A percentile compares a stretch with the other conserved stretches of the same genome.
These are phyloP conservation scores for Sminthurides bifidus DNA, from an alignment of 1,140 invertebrate species.

Conservation along the genomic window DNA sequence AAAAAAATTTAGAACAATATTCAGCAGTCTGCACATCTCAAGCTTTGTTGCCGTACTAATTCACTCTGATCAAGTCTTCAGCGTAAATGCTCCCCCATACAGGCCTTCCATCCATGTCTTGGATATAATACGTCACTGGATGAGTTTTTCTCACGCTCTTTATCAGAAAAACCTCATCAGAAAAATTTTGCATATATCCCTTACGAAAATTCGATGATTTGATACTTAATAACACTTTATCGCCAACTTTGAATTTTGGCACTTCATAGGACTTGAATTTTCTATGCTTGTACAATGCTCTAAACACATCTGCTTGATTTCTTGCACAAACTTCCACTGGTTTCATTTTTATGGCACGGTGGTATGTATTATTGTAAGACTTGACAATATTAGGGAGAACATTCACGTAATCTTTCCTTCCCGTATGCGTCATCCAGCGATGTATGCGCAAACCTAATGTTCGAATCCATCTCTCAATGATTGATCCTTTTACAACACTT, in stretches of 20 bases:
- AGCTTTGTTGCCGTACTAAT: no score
- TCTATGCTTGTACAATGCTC: not conserved
- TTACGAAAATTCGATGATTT: not conserved
- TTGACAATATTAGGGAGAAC: not conserved
- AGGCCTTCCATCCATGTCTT: not conserved
- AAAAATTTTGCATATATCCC: not conserved
- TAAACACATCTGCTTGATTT: not conserved
- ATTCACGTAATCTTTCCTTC: not conserved
- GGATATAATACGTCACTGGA: not conserved
- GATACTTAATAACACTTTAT: not conserved
- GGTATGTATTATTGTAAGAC: not conserved
- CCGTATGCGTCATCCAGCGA: not conserved
- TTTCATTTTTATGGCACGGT: not conserved
- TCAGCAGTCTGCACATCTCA: no score
- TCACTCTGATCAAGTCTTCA: no score
- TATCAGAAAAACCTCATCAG: not conserved
- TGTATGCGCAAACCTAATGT: no score
- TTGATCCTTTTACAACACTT: not conserved
- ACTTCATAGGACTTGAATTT: not conserved
- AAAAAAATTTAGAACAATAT: no score
- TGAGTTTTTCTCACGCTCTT: not conserved
- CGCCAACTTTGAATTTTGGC: not conserved
- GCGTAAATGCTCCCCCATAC: not conserved
- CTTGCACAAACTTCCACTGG: not conserved
- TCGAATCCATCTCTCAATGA: not conserved